Conservation (phyloP, 2,113 vertebrate genomes). For the Amazona guildingii region DNA sequence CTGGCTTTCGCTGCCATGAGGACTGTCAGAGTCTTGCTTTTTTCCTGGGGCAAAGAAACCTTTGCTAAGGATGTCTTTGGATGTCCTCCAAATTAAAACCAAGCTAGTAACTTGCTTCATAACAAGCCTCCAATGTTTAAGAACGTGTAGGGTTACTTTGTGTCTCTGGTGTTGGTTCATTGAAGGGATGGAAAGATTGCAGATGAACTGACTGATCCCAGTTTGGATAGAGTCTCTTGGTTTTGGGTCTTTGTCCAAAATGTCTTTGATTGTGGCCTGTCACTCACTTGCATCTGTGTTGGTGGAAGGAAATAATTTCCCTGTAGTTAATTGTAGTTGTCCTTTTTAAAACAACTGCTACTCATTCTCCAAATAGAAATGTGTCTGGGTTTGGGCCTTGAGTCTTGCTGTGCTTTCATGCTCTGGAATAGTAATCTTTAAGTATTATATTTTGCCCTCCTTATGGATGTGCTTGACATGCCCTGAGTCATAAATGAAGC, state of each 20-base stretch:
- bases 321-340: neutral
- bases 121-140: neutral
- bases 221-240: neutral
- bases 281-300: neutral
- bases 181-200: fast-evolving
- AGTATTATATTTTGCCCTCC: neutral
- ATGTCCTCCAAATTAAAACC: neutral
- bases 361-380: neutral
- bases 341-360: neutral
- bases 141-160: neutral
- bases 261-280: neutral
- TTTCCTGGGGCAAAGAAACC: neutral
- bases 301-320: neutral
- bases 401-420: neutral
- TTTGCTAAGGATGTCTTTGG: neutral
- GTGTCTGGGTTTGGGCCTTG: neutral
- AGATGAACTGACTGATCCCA: fast-evolving
- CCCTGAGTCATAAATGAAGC: neutral
- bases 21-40: neutral
- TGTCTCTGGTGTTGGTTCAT: neutral
- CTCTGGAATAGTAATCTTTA: neutral
- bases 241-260: neutral
- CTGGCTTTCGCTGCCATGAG: neutral
- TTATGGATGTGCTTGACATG: neutral
- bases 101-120: neutral